Conservation (phyloP, 2,888 invertebrate species). For the Isoperla grammatica region DNA sequence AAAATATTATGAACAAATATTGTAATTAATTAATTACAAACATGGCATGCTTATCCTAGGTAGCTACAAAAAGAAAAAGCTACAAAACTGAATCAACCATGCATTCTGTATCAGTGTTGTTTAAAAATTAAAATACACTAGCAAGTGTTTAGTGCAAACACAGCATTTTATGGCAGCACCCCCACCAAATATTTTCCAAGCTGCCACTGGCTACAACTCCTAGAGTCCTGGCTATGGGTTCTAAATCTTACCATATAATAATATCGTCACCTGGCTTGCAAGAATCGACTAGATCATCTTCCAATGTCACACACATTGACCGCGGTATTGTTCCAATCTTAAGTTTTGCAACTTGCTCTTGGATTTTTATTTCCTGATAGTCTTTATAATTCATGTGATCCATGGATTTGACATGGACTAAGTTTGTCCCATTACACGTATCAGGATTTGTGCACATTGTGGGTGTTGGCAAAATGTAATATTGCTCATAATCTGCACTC, state of each 20-base stretch:
- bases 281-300: constrained; percentile 79
- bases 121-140: constrained; percentile 13
- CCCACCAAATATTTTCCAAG: no score
- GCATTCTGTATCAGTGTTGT: background rate
- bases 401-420: constrained; percentile 49
- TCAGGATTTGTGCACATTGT: constrained; percentile 52
- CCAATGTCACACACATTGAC: constrained; percentile 69
- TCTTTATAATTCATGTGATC: constrained; percentile 65
- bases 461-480: constrained; percentile 53
- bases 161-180: constrained; percentile 15
- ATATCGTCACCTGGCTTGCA: constrained; percentile 89
- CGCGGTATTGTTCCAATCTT: constrained; percentile 67
- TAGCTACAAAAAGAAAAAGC: no score
- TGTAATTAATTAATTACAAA: constrained; percentile 2
- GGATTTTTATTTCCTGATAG: constrained; percentile 79
- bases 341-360: constrained; percentile 72
- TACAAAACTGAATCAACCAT: no score
- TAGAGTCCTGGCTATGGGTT: no score
- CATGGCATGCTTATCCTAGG: no score
- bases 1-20: background rate
- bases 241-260: constrained; percentile 67
- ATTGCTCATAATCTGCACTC: constrained; percentile 61
- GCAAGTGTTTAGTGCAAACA: constrained; percentile 9
- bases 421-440: constrained; percentile 52
- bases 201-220: no score